Base-by-base conservation (phyloP, 2,888 invertebrate species). In the Chrysopilus asiliformis region DNA sequence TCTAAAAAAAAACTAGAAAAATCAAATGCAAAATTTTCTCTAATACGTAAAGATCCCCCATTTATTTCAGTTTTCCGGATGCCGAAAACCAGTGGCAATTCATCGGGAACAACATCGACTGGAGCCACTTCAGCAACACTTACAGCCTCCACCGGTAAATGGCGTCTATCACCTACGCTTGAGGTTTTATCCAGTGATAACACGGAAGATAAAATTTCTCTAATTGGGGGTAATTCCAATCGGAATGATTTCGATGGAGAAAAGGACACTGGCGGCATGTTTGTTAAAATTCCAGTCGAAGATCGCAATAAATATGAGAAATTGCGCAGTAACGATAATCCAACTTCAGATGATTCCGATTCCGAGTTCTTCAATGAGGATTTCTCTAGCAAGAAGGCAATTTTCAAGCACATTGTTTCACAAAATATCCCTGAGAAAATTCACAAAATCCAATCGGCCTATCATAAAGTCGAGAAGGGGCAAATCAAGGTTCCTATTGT, bases 301-400 rank as follows among this genome's bases (percentile, higher is more conserved):
- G 78, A 80, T 54, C 68, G 81, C 19, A 78, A 79, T 14, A 81
- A 80, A 50, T 84, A 83, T 52, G 80, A 81, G 50, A 82, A 83
- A 55, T 60, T 84, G 31, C 70, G 74, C 2, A 72, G 70, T 51
- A 73, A 71, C 45, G 74, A 75, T 44, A 56, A 68, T 30, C 56
- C 57, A 16, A 72, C 70, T 27, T 70, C 61, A 40, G 71, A 70
- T 46, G 71, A 70, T 49, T 70, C 68, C 28, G 62, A 60, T 39
- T 68, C 68, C 25, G 64, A 64, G 43, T 53, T 53, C 38, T 61
- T 59, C 42, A 58, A 60, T 42, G 61, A 62, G 40, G 57, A 58
- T 38, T 50, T 49, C 12, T 36, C 43, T 36, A 55, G 55, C 10
- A 61, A 58, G 41, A 53, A 55, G 31, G 57, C 58, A 2, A 57